These are phyloP conservation scores for Spongilla lacustris DNA, from an alignment of 37 sponge, comb jelly and placozoan genomes.

Conservation along the genomic window DNA sequence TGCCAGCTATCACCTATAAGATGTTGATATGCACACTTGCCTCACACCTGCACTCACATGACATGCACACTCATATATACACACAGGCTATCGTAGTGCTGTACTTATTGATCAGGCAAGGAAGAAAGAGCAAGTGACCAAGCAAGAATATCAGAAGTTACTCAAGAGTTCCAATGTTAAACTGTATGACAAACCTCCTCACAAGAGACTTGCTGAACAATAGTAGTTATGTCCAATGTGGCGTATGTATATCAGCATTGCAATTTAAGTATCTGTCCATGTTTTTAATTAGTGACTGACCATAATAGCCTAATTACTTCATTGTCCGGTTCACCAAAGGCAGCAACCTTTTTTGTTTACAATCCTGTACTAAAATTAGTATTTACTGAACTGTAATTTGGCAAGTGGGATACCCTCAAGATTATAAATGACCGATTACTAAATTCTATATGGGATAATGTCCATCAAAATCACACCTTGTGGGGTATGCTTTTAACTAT, in stretches of 20 bases:
- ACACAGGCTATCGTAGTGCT: slow-evolving; percentile 13
- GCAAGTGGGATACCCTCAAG: too few relatives aligned
- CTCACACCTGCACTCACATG: neutral
- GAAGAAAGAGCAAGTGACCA: slow-evolving; percentile 14
- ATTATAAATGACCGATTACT: too few relatives aligned
- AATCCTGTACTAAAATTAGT: too few relatives aligned
- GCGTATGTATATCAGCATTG: neutral
- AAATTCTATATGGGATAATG: too few relatives aligned
- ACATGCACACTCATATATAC: neutral
- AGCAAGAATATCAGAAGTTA: slow-evolving; percentile 30
- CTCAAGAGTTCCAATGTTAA: slow-evolving; percentile 27
- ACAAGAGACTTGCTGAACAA: slow-evolving; percentile 13
- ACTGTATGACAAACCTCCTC: slow-evolving; percentile 54
- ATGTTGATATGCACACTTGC: neutral
- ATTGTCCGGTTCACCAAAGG: too few relatives aligned
- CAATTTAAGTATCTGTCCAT: neutral
- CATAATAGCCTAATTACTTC: too few relatives aligned
- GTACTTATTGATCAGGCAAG: slow-evolving; percentile 19
- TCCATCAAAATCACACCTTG: too few relatives aligned
- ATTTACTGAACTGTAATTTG: too few relatives aligned
- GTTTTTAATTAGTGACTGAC: neutral
- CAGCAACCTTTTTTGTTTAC: too few relatives aligned
- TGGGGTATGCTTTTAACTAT: too few relatives aligned
- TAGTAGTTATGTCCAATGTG: neutral
- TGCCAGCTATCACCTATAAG: neutral